Conservation (phyloP, 2,113 vertebrate genomes). For the Corydoras sp. region DNA sequence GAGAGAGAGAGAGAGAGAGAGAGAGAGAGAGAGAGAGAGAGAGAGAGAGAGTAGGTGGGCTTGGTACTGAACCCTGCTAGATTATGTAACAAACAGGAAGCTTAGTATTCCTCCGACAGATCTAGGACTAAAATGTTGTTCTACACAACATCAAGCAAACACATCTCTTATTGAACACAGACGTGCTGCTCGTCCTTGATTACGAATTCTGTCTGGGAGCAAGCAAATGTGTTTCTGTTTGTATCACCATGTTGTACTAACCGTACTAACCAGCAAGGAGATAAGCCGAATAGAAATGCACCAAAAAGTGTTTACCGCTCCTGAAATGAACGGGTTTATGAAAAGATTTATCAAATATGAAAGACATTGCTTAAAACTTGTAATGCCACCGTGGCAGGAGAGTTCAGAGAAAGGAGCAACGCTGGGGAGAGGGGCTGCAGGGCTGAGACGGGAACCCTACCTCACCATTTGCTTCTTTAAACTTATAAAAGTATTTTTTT, state of each 20-base stretch:
- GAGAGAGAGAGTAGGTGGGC: background rate
- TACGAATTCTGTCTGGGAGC: background rate
- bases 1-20: background rate
- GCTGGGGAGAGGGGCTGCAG: background rate
- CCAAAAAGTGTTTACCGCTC: background rate
- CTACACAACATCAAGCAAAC: background rate
- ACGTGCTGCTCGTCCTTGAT: slow-evolving; percentile 1
- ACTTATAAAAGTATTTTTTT: too few relatives aligned
- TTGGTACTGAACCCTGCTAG: background rate
- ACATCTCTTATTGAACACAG: background rate
- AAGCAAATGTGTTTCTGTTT: too few relatives aligned
- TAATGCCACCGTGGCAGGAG: too few relatives aligned
- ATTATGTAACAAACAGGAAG: background rate
- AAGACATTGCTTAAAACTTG: background rate
- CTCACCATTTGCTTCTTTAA: too few relatives aligned
- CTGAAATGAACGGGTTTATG: too few relatives aligned
- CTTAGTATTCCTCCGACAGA: background rate
- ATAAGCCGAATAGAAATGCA: background rate
- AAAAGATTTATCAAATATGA: background rate
- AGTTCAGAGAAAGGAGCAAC: background rate
- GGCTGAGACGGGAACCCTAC: too few relatives aligned
- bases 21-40: too few relatives aligned
- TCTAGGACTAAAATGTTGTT: background rate
- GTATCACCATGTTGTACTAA: too few relatives aligned
- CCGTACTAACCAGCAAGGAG: too few relatives aligned